Conservation (phyloP, 2,797 vertebrate genomes). For the Rhyacichthys aspro region DNA sequence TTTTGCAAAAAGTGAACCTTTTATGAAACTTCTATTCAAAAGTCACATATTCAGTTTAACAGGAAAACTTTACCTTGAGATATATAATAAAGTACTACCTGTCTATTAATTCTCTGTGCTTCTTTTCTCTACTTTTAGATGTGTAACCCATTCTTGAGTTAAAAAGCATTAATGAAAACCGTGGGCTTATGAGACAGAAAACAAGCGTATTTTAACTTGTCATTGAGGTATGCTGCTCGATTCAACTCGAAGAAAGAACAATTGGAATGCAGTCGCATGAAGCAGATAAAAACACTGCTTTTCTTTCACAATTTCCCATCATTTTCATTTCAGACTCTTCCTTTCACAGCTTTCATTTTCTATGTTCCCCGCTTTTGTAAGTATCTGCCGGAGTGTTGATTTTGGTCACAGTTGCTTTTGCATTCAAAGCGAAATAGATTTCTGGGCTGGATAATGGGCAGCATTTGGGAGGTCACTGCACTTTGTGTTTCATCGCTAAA, state of each 20-base stretch:
- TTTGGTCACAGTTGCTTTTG: constrained; percentile 43
- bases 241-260: neutral
- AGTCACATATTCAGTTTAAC: neutral
- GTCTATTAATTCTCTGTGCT: constrained; percentile 19
- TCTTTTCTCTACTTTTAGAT: constrained; percentile 19
- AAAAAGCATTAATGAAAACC: constrained; percentile 19
- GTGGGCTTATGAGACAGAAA: neutral
- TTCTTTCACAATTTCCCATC: constrained; percentile 6
- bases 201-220: constrained; percentile 17
- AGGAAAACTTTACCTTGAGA: constrained; percentile 25
- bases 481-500: constrained; percentile 37
- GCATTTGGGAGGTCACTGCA: constrained; percentile 54
- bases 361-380: neutral
- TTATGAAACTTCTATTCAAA: neutral
- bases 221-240: constrained; percentile 12
- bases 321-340: constrained; percentile 36
- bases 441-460: constrained; percentile 27
- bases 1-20: neutral
- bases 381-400: constrained; percentile 30
- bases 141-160: constrained; percentile 9
- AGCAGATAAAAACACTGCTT: constrained; percentile 15
- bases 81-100: constrained; percentile 1
- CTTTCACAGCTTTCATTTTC: constrained; percentile 20
- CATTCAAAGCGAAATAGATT: constrained; percentile 52
- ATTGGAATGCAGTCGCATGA: constrained; percentile 21